Evolutionary conservation across 2,797 vertebrate genomes (phyloP), one percentile per base, ranked within the genome.

Genomic region (Florisuga fusca): DNA sequence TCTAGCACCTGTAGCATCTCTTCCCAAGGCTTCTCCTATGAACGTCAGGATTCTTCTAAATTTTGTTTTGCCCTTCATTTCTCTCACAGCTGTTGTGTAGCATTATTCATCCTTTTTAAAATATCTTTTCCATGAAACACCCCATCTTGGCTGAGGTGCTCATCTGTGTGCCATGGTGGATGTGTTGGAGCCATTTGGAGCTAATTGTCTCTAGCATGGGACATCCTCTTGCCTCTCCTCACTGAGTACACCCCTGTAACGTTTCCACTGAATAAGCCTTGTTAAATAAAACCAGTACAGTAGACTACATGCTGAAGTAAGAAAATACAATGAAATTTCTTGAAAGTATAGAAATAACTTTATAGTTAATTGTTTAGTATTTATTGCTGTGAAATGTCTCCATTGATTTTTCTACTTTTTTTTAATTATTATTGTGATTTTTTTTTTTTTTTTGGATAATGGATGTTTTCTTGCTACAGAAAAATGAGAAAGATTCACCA

Each of bases 121-220:
- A 13, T 31, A 34, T 0, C 0, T n/a, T 51, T 71, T 38, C 4
- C 8, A 34, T 38, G 27, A 59, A 17, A 2, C 4, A 51, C 4
- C 10, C 6, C 6, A 3, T 17, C 9, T 38, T 71, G 26, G 22
- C 12, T 46, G 45, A 46, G 16, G 43, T 17, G 43, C 43, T 45
- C 43, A 18, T 9, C 43, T 45, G 43, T 45, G 43, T 45, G 7
- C 43, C 43, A 45, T 45, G 43, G 43, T 45, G 43, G 43, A 45
- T 45, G 16, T 45, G 7, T 9, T 45, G 19, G 9, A 19, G 43
- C 16, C 43, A 45, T 45, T 18, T 45, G 43, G 43, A 45, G 43
- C 43, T 19, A 45, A 45, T 19, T 45, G 43, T 45, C 16, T 45
- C 43, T 45, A 45, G 43, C 17, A 45, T 19, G 19, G 43, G 43